Evolutionary conservation across 2,113 vertebrate species (phyloP).

Genomic region (Orthonyx spaldingii): DNA sequence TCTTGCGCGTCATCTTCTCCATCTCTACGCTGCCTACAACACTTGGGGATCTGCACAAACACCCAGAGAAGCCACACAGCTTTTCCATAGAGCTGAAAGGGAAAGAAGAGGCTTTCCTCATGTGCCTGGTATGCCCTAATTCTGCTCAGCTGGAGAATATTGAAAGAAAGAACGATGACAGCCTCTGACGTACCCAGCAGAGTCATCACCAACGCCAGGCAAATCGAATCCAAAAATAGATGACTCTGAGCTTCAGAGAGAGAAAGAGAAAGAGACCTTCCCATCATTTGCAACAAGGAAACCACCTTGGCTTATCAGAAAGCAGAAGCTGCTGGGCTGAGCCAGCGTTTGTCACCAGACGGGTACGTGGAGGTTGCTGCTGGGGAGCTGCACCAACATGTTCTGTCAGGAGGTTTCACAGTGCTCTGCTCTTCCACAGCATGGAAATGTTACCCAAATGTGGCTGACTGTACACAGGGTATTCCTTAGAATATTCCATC

Average conservation of each 20-base stretch:
- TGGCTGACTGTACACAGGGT: not conserved
- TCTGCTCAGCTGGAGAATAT: not conserved
- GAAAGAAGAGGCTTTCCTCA: not conserved
- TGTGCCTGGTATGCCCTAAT: not conserved
- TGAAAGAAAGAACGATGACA: not conserved
- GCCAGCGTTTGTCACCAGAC: not conserved
- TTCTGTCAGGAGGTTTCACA: not conserved
- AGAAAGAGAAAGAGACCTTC: conserved; percentile 18
- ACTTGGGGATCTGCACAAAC: not conserved
- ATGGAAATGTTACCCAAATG: not conserved
- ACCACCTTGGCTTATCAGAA: conserved; percentile 32
- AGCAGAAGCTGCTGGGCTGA: not conserved
- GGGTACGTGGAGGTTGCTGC: not conserved
- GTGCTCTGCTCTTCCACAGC: not conserved
- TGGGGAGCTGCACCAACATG: not conserved
- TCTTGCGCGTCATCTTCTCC: not conserved
- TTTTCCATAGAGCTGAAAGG: not conserved
- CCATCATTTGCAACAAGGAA: not conserved
- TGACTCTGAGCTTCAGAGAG: not conserved
- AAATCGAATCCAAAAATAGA: conserved; percentile 9
- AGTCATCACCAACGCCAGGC: not conserved
- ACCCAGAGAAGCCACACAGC: not conserved
- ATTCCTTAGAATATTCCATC: not conserved
- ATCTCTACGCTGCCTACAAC: not conserved
- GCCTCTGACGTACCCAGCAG: not conserved